Evolutionary conservation across 2,797 vertebrate genomes (phyloP).

Genomic region (Ceryle rudis): DNA sequence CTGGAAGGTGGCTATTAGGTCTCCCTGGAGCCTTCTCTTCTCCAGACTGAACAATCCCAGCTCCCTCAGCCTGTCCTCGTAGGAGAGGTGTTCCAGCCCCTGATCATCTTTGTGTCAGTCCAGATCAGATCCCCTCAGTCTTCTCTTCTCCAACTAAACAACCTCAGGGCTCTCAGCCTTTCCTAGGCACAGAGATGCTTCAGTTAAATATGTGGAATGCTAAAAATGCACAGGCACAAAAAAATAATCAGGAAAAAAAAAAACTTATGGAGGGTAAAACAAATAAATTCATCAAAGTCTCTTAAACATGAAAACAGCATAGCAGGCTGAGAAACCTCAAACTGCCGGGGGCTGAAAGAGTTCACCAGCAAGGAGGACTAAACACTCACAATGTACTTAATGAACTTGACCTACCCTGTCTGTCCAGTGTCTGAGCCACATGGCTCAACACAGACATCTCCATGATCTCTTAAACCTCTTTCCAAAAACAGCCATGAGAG

Average conservation of each 20-base stretch:
- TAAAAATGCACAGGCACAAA: neutral
- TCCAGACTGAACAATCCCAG: too few relatives aligned
- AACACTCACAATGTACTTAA: rapidly evolving
- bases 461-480: neutral
- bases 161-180: neutral
- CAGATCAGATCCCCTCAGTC: too few relatives aligned
- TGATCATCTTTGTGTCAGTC: too few relatives aligned
- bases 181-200: neutral
- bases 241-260: neutral
- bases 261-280: rapidly evolving
- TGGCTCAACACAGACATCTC: too few relatives aligned
- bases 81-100: too few relatives aligned
- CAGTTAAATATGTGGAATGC: neutral
- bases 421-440: too few relatives aligned
- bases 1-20: too few relatives aligned
- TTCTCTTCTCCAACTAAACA: neutral
- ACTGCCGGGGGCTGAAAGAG: neutral
- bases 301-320: neutral
- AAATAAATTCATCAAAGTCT: neutral
- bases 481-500: rapidly evolving
- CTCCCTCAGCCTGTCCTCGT: too few relatives aligned
- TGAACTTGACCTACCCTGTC: rapidly evolving
- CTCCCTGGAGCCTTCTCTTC: too few relatives aligned
- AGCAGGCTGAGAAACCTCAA: neutral
- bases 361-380: neutral